These are phyloP conservation scores for Microtus oregoni DNA, from an alignment of 2,113 vertebrate species.

Conservation along the genomic window DNA sequence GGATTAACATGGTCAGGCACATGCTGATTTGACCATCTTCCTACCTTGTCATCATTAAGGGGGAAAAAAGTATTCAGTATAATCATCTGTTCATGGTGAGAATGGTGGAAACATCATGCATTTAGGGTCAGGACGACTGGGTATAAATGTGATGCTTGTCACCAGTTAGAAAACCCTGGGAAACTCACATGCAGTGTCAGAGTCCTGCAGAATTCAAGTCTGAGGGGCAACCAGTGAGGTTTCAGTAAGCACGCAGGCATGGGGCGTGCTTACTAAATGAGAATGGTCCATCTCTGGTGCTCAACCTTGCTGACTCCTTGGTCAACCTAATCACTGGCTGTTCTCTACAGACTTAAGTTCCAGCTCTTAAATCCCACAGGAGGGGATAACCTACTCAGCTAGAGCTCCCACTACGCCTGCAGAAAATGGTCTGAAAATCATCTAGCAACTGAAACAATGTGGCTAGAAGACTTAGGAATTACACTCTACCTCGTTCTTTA, in stretches of 20 bases:
- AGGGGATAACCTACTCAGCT: not conserved
- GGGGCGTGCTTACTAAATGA: not conserved
- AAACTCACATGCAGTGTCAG: not conserved
- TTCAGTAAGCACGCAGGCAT: not conserved
- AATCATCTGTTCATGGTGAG: not conserved
- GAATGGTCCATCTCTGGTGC: not conserved
- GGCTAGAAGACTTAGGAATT: not conserved
- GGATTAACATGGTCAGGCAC: not conserved
- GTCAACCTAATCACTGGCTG: conserved; percentile 14
- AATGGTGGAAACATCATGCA: not conserved
- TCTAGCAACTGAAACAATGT: conserved; percentile 3
- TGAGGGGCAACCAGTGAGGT: not conserved
- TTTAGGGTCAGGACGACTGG: not conserved
- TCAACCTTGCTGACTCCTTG: not conserved
- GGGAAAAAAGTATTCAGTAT: not conserved
- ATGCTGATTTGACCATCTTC: not conserved
- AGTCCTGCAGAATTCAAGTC: not conserved
- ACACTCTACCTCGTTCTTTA: not conserved
- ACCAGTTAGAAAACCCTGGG: not conserved
- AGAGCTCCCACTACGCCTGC: not conserved
- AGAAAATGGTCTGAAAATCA: conserved; percentile 29
- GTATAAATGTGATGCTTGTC: not conserved
- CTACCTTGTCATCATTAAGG: not conserved
- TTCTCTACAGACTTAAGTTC: not conserved
- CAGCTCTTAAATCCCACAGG: not conserved